phyloP scores from a whole-genome alignment of 2,113 vertebrate species.

The Dromas ardeola region DNA sequence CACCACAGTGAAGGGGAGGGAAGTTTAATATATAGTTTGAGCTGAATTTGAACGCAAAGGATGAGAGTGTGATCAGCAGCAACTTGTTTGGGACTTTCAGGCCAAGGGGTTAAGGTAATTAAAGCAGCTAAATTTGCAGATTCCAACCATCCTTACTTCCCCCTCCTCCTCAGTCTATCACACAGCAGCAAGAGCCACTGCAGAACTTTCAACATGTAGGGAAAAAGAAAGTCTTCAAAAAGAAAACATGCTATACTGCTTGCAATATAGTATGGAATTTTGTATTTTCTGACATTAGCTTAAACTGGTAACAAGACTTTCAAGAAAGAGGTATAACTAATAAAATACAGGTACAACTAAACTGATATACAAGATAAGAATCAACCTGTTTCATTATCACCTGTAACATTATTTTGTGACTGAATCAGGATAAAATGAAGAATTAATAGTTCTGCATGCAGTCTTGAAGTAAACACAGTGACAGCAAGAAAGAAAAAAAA shows the following conservation, averaged over 20 bases:
- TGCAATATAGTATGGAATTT: neutral
- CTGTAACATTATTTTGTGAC: neutral
- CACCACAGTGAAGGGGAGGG: neutral
- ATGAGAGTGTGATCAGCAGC: neutral
- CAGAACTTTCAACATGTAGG: neutral
- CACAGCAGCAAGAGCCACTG: neutral
- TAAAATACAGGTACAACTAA: neutral
- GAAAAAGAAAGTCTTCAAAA: neutral
- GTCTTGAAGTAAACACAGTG: neutral
- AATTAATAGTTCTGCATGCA: neutral
- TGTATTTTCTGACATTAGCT: neutral
- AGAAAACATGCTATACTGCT: neutral
- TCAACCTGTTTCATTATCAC: neutral
- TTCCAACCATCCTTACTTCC: neutral
- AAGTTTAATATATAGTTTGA: neutral
- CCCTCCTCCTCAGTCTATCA: neutral
- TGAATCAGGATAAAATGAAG: neutral
- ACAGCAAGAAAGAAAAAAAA: neutral
- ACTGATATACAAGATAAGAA: neutral
- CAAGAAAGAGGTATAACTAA: neutral
- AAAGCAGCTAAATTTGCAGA: neutral
- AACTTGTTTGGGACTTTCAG: neutral
- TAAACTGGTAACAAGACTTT: neutral
- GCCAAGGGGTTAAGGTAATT: neutral
- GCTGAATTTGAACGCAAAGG: neutral